phyloP scores from a whole-genome alignment of 1,140 invertebrate genomes.

The Limonius californicus region DNA sequence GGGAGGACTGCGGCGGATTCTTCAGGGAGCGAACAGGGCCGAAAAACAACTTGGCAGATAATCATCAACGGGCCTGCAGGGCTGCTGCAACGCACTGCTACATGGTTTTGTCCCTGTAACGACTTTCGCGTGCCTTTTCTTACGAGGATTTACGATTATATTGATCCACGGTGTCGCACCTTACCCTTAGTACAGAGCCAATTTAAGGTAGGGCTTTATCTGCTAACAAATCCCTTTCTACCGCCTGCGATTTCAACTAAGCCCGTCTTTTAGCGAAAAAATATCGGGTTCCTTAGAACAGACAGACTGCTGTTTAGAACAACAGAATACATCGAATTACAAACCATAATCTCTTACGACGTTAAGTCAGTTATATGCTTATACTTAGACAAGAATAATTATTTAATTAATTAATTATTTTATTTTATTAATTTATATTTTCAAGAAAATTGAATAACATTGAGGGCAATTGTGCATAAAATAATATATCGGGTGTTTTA shows the following conservation, averaged over 20 bases:
- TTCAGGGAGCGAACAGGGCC: conserved; percentile 9
- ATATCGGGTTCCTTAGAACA: conserved; percentile 16
- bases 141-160: conserved; percentile 20
- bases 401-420: no score
- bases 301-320: no score
- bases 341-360: no score
- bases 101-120: conserved; percentile 2
- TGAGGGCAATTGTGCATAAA: no score
- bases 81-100: conserved; percentile 10
- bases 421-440: no score
- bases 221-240: conserved; percentile 31
- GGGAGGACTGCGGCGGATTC: neutral
- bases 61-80: conserved; percentile 29
- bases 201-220: conserved; percentile 33
- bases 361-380: no score
- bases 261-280: conserved; percentile 21
- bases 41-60: conserved; percentile 30
- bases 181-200: conserved; percentile 23
- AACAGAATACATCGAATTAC: no score
- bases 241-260: conserved; percentile 22
- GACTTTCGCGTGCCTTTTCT: conserved; percentile 15
- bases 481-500: no score
- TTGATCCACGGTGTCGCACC: conserved; percentile 29
- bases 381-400: no score
- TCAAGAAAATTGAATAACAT: no score